Conservation (phyloP, 2,797 vertebrate genomes). For the Chiloscyllium punctatum region DNA sequence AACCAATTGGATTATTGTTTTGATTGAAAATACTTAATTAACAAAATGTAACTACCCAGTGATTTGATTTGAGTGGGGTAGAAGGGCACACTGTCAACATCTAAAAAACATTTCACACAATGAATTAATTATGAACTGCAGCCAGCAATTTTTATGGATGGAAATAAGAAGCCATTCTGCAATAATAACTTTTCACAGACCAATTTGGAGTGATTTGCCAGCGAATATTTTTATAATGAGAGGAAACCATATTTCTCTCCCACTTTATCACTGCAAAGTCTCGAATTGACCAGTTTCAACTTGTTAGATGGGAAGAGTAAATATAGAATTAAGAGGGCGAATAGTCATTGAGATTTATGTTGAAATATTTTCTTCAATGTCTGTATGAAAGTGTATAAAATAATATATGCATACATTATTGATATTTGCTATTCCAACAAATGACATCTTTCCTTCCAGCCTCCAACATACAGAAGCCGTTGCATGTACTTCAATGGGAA, state of each 20-base stretch:
- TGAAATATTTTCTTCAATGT: neutral
- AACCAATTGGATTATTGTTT: neutral
- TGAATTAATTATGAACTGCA: neutral
- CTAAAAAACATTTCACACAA: neutral
- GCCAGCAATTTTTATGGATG: neutral
- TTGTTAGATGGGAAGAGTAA: neutral
- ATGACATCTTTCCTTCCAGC: neutral
- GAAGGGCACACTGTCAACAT: neutral
- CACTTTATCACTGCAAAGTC: neutral
- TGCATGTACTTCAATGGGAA: neutral
- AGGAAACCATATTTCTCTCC: neutral
- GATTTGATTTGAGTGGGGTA: neutral
- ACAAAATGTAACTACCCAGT: neutral
- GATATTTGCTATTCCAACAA: neutral
- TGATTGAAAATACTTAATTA: neutral
- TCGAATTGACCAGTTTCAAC: neutral
- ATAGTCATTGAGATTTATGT: neutral
- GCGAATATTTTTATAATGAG: neutral
- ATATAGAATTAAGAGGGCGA: neutral
- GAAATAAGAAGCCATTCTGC: neutral
- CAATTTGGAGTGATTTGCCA: neutral
- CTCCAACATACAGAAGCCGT: neutral
- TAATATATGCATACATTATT: neutral
- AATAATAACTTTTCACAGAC: neutral
- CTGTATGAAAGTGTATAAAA: neutral